Evolutionary conservation across 2,888 invertebrate genomes (phyloP), one percentile per base, ranked within the genome.

Genomic region (Trichopria drosophilae): DNA sequence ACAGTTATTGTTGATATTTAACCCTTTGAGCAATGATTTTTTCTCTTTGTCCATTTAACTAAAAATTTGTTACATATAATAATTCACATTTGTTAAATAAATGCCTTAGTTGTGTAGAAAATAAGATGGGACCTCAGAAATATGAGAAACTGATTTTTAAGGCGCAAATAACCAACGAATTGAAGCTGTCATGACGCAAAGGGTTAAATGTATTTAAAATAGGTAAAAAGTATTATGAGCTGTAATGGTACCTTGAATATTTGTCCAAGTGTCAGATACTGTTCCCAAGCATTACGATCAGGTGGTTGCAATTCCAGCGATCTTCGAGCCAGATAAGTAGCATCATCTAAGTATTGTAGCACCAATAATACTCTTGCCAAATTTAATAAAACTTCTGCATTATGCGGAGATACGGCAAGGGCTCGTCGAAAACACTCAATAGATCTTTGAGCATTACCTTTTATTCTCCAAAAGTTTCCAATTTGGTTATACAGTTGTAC

Each of bases 401-500:
- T 90, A 67, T 91, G 88, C 1, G 93, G 92, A 16, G 90, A 87
- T 9, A 92, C 86, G 16, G 89, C 87, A 16, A 93, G 80, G 4
- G 91, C 92, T 67, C 90, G 82, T 55, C 93, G 82, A 76, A 93
- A 93, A 73, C 93, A 93, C 76, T 93, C 93, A 55, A 93, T 92
- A 1, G 92, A 89, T 68, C 86, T 84, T 67, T 88, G 82, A 5
- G 92, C 89, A 71, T 93, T 88, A 4, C 93, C 93, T 74, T 91
- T 90, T 61, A 93, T 88, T 57, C 92, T 82, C 90, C 90, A 93
- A 75, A 90, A 93, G 76, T 93, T 93, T 2, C 93, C 93, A 67
- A 93, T 91, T 76, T 93, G 90, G 73, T 92, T 93, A 73, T 90
- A 92, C 40, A 92, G 79, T 68, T 90, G 88, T 18, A 90, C 86